phyloP scores from a whole-genome alignment of 2,888 invertebrate genomes.

The Carterocephalus palaemon region DNA sequence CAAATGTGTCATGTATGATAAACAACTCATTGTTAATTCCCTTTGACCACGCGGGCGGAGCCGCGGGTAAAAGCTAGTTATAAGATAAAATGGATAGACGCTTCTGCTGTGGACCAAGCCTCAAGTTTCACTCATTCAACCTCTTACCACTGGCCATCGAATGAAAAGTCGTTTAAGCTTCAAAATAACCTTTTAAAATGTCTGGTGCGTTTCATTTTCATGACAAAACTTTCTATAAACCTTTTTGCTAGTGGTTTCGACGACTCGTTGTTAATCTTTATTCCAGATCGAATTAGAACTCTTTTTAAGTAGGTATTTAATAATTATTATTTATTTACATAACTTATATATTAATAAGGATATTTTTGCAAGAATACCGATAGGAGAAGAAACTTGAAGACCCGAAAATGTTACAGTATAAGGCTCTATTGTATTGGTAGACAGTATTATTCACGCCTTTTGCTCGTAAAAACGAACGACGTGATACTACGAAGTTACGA shows the following conservation, averaged over 20 bases:
- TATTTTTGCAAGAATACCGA: constrained; percentile 34
- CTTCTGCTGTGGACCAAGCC: constrained; percentile 43
- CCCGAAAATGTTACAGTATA: constrained; percentile 38
- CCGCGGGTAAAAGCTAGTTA: too few species aligned
- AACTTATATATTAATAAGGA: too few species aligned
- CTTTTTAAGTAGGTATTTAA: too few species aligned
- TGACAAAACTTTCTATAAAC: too few species aligned
- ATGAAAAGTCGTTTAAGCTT: constrained; percentile 65
- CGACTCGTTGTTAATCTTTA: too few species aligned
- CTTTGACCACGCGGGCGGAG: too few species aligned
- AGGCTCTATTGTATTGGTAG: constrained; percentile 44
- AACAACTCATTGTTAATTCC: too few species aligned
- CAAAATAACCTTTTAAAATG: constrained; percentile 60
- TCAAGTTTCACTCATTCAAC: constrained; percentile 65
- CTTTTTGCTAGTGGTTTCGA: too few species aligned
- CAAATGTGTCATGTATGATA: too few species aligned
- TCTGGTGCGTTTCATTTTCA: constrained; percentile 42
- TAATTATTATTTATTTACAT: too few species aligned
- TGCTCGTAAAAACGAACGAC: constrained; percentile 51
- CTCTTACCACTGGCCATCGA: constrained; percentile 66
- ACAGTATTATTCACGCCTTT: constrained; percentile 49
- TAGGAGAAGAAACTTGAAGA: too few species aligned
- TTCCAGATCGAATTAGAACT: too few species aligned
- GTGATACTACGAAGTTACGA: constrained; percentile 38
- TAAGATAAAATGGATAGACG: constrained; percentile 3